Percentiles rank a stretch among this genome's conserved stretches.
Conservation (phyloP, 2,888 invertebrate species). For the Chesias legatella region DNA sequence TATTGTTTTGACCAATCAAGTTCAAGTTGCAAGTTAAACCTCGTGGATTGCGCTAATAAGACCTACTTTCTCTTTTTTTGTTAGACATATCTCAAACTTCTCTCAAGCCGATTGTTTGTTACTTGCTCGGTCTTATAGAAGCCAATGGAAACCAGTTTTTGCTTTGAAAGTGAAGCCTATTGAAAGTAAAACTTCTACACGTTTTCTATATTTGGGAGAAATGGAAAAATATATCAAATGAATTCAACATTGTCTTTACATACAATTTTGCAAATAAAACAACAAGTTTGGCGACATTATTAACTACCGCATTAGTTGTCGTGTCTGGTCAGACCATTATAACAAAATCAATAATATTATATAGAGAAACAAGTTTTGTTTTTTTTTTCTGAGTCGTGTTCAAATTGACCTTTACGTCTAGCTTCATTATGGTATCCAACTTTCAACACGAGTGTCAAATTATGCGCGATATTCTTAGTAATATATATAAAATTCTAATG, state of each 20-base stretch:
- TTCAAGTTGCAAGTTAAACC: slow-evolving; percentile 15
- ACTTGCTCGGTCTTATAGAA: not conserved
- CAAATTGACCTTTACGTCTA: not conserved
- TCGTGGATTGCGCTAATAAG: slow-evolving; percentile 37
- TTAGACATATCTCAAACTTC: slow-evolving; percentile 13
- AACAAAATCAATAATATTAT: too few relatives aligned
- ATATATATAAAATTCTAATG: slow-evolving; percentile 1
- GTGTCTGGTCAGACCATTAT: too few relatives aligned
- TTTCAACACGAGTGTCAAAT: not conserved
- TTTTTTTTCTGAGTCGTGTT: not conserved
- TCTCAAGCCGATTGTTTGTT: slow-evolving; percentile 12
- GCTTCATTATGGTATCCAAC: not conserved
- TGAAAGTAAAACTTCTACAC: not conserved
- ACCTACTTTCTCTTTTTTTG: slow-evolving; percentile 41
- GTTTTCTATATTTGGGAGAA: not conserved
- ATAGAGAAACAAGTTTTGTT: not conserved
- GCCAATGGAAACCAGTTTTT: not conserved
- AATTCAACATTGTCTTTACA: too few relatives aligned
- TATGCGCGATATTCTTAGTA: not conserved
- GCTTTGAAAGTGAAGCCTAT: too few relatives aligned
- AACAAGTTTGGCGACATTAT: too few relatives aligned
- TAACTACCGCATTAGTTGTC: too few relatives aligned
- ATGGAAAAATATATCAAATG: too few relatives aligned
- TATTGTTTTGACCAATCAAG: slow-evolving; percentile 16
- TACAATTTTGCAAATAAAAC: too few relatives aligned